phyloP scores from a whole-genome alignment of 2,888 invertebrate genomes.

The Philereme vetulata region DNA sequence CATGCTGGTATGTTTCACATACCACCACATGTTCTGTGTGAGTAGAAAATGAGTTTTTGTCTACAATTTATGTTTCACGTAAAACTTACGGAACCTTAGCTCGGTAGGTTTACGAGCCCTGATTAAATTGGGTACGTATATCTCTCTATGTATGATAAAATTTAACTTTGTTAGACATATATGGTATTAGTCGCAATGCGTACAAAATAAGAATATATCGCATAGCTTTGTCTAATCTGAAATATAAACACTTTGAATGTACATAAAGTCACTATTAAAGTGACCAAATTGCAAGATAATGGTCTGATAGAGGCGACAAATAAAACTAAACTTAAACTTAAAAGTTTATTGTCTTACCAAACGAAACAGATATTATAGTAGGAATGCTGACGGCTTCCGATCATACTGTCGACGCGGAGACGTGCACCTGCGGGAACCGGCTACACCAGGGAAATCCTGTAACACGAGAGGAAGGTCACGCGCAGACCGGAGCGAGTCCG shows the following conservation, averaged over 20 bases:
- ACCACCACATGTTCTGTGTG: no score
- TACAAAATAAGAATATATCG: constrained; percentile 19
- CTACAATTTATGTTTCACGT: no score
- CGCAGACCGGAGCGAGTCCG: constrained; percentile 59
- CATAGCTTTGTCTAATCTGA: constrained; percentile 17
- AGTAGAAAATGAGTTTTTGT: no score
- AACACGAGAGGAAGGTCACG: constrained; percentile 79
- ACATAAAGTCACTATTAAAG: constrained; percentile 20
- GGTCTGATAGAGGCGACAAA: constrained; percentile 32
- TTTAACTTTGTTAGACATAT: no score
- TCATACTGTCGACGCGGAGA: constrained; percentile 42
- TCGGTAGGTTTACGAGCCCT: no score
- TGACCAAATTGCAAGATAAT: constrained; percentile 53
- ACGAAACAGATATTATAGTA: constrained; percentile 65
- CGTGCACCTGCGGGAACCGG: constrained; percentile 40
- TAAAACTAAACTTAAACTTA: constrained; percentile 62
- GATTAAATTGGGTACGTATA: no score
- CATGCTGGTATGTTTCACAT: no score
- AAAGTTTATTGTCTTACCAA: constrained; percentile 76
- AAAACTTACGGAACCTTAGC: no score
- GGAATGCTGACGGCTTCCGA: constrained; percentile 77
- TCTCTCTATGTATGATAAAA: no score
- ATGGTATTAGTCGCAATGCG: constrained; percentile 28
- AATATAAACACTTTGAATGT: background rate
- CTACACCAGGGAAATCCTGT: constrained; percentile 79